Percentiles rank a stretch among this genome's conserved stretches.
phyloP scores from a whole-genome alignment of 2,797 vertebrate genomes.

The Melanogrammus aeglefinus region DNA sequence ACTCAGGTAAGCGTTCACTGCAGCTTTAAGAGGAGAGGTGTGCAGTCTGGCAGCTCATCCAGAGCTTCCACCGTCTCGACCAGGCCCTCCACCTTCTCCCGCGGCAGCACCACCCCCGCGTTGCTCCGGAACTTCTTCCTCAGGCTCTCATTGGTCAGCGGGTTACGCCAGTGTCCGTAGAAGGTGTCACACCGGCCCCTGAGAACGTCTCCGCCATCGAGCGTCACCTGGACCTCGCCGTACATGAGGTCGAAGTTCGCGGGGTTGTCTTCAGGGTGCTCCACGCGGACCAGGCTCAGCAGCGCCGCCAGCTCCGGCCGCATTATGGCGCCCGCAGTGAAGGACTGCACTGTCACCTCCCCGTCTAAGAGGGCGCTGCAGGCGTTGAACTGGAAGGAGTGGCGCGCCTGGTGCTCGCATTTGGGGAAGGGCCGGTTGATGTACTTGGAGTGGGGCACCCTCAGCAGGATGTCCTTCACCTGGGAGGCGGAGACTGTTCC shows the following conservation, averaged over 20 bases:
- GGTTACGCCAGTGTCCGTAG: conserved; percentile 90
- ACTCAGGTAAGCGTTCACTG: conserved; percentile 50
- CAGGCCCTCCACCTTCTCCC: conserved; percentile 72
- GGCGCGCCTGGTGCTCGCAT: conserved; percentile 84
- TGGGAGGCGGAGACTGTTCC: conserved; percentile 63
- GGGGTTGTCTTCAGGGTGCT: conserved; percentile 82
- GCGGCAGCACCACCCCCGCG: conserved; percentile 69
- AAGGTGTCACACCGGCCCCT: conserved; percentile 83
- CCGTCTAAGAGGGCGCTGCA: conserved; percentile 83
- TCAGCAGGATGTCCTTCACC: conserved; percentile 77
- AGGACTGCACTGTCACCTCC: conserved; percentile 77
- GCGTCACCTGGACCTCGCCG: conserved; percentile 77
- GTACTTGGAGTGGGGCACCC: conserved; percentile 84
- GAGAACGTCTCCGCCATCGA: conserved; percentile 75
- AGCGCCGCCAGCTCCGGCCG: conserved; percentile 75
- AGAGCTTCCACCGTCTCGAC: conserved; percentile 76
- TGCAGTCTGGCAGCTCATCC: conserved; percentile 72
- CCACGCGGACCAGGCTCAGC: conserved; percentile 77
- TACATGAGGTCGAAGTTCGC: conserved; percentile 91
- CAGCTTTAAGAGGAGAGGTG: conserved; percentile 71
- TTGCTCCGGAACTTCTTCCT: conserved; percentile 82
- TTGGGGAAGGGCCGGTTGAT: conserved; percentile 85
- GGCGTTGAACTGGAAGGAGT: conserved; percentile 89
- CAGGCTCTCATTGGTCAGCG: conserved; percentile 80
- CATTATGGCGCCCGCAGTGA: conserved; percentile 63